Base-by-base conservation (phyloP, 2,888 invertebrate genomes). In the Athalia circularis region DNA sequence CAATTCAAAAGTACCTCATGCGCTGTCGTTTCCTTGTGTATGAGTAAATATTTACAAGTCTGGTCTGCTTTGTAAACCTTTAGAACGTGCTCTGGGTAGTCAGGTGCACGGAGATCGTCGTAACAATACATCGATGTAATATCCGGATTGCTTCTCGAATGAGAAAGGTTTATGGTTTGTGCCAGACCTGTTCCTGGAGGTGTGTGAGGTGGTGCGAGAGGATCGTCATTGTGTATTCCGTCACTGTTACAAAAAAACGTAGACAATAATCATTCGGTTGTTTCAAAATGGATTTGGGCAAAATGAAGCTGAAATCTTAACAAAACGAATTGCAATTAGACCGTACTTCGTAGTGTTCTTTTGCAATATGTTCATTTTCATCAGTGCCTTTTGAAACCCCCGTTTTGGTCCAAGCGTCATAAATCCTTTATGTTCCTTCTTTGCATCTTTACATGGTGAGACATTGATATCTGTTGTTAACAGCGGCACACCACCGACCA, bases 51-150 rank as follows among this genome's bases (percentile, higher is more conserved):
- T 92, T 99, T 99, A 93, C 97, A 99, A 61, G 97, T 97, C 92
- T 99, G 99, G 91, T 99, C 99, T 48, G 97, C 95, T 92, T 96
- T 96, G 91, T 95, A 99, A 76, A 97, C 96, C 92, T 99, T 99
- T 67, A 99, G 93, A 52, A 99, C 99, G 91, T 99, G 98, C 90
- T 99, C 99, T 3, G 99, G 98, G 90, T 95, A 97, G 90, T 97
- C 97, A 11, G 95, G 93, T 76, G 95, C 93, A 84, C 95, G 93
- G 72, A 94, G 91, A 86, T 96, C 96, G 88, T 96, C 96, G 90
- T 96, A 96, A 88, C 95, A 95, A 79, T 89, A 90, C 61, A 95
- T 93, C 78, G 95, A 94, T 90, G 95, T 95, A 82, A 97, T 92
- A 90, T 97, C 97, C 8, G 97, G 97, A 91, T 97, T 97, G 87